Percentiles rank a stretch among this genome's conserved stretches.
These are phyloP conservation scores for Melanotaenia boesemani DNA, from an alignment of 2,797 vertebrate genomes.

Conservation along the genomic window DNA sequence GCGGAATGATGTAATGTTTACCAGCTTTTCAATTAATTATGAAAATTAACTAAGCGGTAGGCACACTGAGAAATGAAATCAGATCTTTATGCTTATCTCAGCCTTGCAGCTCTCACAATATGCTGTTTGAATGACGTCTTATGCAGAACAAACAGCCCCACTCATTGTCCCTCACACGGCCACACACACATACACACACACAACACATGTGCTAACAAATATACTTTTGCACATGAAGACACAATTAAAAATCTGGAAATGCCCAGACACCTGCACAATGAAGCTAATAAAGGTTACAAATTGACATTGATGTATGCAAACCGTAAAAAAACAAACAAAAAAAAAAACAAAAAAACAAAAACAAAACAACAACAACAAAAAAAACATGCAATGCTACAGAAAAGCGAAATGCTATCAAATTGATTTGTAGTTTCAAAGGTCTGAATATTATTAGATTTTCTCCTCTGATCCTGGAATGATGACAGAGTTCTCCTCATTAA, in stretches of 20 bases:
- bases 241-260: constrained; percentile 16
- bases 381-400: neutral
- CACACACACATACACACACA: constrained; percentile 23
- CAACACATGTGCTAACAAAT: neutral
- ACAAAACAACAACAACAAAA: too few relatives aligned
- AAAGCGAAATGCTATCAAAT: constrained; percentile 43
- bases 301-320: constrained; percentile 47
- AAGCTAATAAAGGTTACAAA: constrained; percentile 25
- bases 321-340: constrained; percentile 15
- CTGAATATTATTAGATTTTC: constrained; percentile 51
- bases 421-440: constrained; percentile 26
- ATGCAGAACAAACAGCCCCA: constrained; percentile 28
- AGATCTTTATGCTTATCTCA: constrained; percentile 80
- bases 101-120: constrained; percentile 63
- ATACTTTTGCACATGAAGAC: neutral
- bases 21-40: constrained; percentile 83
- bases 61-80: constrained; percentile 78
- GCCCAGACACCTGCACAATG: neutral
- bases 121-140: constrained; percentile 71
- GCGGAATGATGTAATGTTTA: constrained; percentile 79
- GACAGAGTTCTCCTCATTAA: constrained; percentile 59
- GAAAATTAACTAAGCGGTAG: constrained; percentile 77
- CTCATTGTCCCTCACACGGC: constrained; percentile 26
- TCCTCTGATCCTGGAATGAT: constrained; percentile 55
- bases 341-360: too few relatives aligned